Evolutionary conservation across 2,113 vertebrate species (phyloP).

Genomic region (Capra hircus): DNA sequence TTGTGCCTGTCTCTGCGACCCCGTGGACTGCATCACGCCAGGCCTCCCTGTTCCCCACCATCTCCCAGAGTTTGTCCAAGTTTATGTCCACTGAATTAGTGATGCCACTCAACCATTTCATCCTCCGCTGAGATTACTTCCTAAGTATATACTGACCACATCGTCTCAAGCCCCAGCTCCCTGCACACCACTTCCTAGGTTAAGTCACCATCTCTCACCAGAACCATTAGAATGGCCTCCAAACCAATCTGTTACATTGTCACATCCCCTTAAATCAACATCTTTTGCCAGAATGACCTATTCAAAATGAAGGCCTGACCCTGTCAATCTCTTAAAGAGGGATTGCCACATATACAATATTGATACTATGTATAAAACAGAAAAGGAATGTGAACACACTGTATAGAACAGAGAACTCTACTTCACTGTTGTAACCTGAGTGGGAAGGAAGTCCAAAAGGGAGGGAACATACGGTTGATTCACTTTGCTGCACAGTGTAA

Average conservation of each 20-base stretch:
- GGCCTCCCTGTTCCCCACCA: neutral
- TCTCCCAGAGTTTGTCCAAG: neutral
- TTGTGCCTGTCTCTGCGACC: neutral
- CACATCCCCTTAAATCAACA: neutral
- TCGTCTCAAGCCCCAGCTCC: fast-evolving
- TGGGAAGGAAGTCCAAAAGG: neutral
- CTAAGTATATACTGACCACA: neutral
- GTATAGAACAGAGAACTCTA: neutral
- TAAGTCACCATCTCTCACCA: neutral
- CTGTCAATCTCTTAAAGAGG: neutral
- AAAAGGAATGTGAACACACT: neutral
- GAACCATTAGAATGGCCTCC: neutral
- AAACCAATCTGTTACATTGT: neutral
- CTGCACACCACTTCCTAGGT: neutral
- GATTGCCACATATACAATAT: neutral
- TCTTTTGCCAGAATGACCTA: neutral
- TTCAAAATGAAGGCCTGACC: neutral
- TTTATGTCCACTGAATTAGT: neutral
- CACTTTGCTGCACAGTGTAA: neutral
- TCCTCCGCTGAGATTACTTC: neutral
- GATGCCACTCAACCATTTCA: neutral
- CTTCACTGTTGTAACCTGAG: neutral
- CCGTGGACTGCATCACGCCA: neutral
- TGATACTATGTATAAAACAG: neutral
- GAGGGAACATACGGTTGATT: neutral